Conservation (phyloP, 2,797 vertebrate genomes). For the Podargus strigoides region DNA sequence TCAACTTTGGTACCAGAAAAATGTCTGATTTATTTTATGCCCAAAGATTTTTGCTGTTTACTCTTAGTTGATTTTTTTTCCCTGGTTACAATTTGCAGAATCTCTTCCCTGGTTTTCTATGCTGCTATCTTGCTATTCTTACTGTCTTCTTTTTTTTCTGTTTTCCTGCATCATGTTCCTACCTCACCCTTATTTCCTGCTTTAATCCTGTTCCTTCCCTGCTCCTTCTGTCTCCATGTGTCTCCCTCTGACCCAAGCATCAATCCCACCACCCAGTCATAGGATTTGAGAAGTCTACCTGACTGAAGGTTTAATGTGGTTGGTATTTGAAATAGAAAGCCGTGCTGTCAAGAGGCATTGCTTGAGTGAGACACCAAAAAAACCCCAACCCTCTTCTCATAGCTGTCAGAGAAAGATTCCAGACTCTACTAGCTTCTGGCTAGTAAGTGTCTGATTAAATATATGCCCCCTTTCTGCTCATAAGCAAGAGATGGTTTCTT, state of each 20-base stretch:
- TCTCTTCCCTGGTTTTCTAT: neutral
- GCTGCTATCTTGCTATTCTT: neutral
- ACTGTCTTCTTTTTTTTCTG: neutral
- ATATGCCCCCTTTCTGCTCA: neutral
- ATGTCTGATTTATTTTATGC: neutral
- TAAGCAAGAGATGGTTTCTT: neutral
- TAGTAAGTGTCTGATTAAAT: neutral
- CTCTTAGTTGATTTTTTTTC: neutral
- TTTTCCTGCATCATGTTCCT: neutral
- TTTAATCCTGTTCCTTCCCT: neutral
- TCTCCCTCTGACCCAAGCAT: neutral
- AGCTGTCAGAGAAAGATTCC: neutral
- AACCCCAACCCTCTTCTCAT: rapidly evolving
- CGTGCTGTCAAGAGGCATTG: neutral
- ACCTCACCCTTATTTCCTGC: neutral
- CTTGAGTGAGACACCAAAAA: neutral
- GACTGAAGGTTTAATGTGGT: neutral
- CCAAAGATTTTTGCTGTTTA: neutral
- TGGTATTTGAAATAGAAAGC: neutral
- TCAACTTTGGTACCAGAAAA: neutral
- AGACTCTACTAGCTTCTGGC: neutral
- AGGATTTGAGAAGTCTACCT: neutral
- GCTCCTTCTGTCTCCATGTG: neutral
- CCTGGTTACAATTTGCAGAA: neutral
- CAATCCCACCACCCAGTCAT: neutral